phyloP scores from a whole-genome alignment of 2,888 invertebrate species.

The Hypselothyrea guttata region DNA sequence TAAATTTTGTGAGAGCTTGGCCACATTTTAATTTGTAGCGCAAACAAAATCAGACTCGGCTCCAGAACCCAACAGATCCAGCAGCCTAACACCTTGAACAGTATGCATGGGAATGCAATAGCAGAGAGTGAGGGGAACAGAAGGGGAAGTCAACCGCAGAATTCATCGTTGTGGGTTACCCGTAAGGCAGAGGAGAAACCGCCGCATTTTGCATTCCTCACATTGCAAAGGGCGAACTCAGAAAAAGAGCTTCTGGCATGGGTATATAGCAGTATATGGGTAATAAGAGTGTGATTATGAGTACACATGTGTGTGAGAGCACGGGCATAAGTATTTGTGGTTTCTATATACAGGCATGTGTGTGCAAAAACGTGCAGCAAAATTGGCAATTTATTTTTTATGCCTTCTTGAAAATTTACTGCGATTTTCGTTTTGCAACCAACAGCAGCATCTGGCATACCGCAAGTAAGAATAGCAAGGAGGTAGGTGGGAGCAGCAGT shows the following conservation, averaged over 20 bases:
- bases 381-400: conserved; percentile 74
- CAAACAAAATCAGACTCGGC: conserved; percentile 13
- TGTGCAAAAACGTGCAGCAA: conserved; percentile 35
- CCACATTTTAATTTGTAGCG: conserved; percentile 76
- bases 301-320: neutral
- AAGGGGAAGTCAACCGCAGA: conserved; percentile 52
- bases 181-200: conserved; percentile 28
- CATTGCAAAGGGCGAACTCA: conserved; percentile 46
- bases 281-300: conserved; percentile 3
- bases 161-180: conserved; percentile 66
- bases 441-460: conserved; percentile 18
- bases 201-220: conserved; percentile 51
- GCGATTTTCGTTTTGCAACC: conserved; percentile 44
- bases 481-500: conserved; percentile 14
- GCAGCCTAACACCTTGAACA: conserved; percentile 53
- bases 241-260: conserved; percentile 20
- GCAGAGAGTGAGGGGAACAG: no score
- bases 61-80: conserved; percentile 4
- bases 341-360: conserved; percentile 4
- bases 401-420: conserved; percentile 69
- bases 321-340: conserved; percentile 30
- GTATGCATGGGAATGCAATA: no score
- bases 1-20: conserved; percentile 69
- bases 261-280: no score
- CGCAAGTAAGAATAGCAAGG: conserved; percentile 15